Percentiles rank a stretch among this genome's conserved stretches.
Conservation (phyloP, 2,888 invertebrate species). For the Campoplex capitator region DNA sequence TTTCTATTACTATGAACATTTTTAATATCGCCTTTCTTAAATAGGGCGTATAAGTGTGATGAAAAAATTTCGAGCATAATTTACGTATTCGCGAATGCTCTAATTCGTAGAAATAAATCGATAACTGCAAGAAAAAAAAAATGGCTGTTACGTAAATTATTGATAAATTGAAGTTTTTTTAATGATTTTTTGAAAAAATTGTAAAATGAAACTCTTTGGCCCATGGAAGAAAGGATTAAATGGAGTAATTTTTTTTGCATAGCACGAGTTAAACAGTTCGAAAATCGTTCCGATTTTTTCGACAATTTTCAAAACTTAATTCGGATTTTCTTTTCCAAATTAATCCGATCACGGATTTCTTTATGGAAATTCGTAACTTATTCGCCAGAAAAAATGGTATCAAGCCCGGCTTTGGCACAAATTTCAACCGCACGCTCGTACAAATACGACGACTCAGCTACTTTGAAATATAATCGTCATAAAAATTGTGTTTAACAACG, state of each 20-base stretch:
- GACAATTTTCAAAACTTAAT: background rate
- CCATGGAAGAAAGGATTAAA: background rate
- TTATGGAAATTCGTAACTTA: background rate
- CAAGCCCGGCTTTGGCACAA: conserved; percentile 70
- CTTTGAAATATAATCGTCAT: background rate
- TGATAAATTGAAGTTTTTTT: background rate
- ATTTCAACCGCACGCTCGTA: conserved; percentile 10
- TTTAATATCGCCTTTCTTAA: background rate
- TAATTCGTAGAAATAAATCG: background rate
- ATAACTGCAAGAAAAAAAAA: background rate
- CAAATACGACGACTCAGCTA: background rate
- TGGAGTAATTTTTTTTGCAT: background rate
- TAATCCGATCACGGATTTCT: background rate
- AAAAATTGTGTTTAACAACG: background rate
- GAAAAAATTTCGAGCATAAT: background rate
- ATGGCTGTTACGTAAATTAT: background rate
- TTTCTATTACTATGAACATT: conserved; percentile 1
- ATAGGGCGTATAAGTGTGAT: background rate
- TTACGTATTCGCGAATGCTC: background rate
- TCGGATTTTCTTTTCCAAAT: background rate
- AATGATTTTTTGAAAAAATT: background rate
- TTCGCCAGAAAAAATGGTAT: background rate
- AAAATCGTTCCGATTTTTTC: background rate
- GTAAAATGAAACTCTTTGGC: background rate
- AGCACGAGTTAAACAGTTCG: background rate